These are phyloP conservation scores for Pedionomus torquatus DNA, from an alignment of 2,113 vertebrate species.

Conservation along the genomic window DNA sequence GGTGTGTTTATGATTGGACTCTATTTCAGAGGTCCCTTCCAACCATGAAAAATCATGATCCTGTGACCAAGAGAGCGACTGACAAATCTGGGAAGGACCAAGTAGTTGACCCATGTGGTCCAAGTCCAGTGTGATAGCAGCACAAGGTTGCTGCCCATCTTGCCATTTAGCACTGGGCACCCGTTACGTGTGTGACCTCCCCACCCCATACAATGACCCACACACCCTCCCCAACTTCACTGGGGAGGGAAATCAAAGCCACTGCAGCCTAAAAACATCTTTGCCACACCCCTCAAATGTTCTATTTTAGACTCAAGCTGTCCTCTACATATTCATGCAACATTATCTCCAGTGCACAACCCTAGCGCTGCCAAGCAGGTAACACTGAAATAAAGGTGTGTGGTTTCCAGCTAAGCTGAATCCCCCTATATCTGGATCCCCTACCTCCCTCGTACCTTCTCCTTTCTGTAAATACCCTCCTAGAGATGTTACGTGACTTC, in stretches of 20 bases:
- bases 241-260: background rate
- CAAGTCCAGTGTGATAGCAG: fast-evolving
- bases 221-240: background rate
- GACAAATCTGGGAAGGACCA: background rate
- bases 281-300: fast-evolving
- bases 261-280: background rate
- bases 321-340: background rate
- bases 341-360: background rate
- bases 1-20: too few species aligned
- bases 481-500: background rate
- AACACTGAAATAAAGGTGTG: background rate
- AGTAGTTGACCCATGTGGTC: fast-evolving
- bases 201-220: background rate
- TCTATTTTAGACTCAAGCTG: background rate
- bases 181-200: background rate
- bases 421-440: background rate
- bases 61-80: fast-evolving
- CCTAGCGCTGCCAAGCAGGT: fast-evolving
- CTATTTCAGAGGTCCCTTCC: too few species aligned
- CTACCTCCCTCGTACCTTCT: background rate
- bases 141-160: background rate
- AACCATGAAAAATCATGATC: too few species aligned
- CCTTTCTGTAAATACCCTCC: background rate
- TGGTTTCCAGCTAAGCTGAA: background rate
- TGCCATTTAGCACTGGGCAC: background rate